A percentile compares a stretch with the other conserved stretches of the same genome.
These are phyloP conservation scores for Grus americana DNA, from an alignment of 2,113 vertebrate genomes.

Conservation along the genomic window DNA sequence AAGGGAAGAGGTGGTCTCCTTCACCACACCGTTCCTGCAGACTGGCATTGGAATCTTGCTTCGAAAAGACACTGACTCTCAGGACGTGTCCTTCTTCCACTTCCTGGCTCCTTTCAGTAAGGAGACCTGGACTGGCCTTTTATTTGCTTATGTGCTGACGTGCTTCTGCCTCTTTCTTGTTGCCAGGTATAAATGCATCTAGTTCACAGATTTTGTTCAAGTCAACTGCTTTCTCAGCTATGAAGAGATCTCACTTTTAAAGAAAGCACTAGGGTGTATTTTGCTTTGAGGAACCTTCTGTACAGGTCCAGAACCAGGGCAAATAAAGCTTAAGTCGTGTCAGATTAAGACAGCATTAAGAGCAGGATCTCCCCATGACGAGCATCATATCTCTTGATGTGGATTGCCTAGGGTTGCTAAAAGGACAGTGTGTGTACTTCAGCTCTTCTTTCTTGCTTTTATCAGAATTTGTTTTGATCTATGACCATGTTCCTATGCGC, in stretches of 20 bases:
- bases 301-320: not conserved
- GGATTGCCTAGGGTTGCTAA: not conserved
- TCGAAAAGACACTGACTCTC: constrained; percentile 62
- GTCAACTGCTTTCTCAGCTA: not conserved
- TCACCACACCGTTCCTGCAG: constrained; percentile 87
- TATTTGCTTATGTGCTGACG: constrained; percentile 83
- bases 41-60: constrained; percentile 87
- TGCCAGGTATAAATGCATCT: constrained; percentile 73
- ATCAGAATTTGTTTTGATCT: not conserved
- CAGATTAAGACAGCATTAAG: not conserved
- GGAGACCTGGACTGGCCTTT: constrained; percentile 84
- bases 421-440: not conserved
- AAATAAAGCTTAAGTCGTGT: not conserved
- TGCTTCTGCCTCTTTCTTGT: constrained; percentile 85
- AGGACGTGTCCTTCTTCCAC: constrained; percentile 74
- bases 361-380: not conserved
- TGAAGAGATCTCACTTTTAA: not conserved
- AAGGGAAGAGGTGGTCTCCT: constrained; percentile 81
- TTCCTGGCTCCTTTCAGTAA: constrained; percentile 86
- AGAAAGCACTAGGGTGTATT: not conserved
- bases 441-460: not conserved
- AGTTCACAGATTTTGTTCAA: not conserved
- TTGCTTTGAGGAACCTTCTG: not conserved
- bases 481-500: not conserved
- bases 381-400: not conserved